Evolutionary conservation across 1,140 invertebrate genomes (phyloP).

Genomic region (Drosophila ananassae): DNA sequence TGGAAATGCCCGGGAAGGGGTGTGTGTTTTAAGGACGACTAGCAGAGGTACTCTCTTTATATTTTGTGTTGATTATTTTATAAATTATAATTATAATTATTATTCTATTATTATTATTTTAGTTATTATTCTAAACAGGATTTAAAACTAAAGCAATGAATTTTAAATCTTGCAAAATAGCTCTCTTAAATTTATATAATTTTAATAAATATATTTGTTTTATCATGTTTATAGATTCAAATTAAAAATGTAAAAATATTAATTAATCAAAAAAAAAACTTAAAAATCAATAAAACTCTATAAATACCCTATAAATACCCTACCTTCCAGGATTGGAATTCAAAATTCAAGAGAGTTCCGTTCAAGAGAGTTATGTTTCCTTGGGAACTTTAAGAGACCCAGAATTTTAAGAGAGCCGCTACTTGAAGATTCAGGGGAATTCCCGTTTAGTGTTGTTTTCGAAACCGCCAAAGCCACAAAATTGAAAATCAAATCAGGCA

Average conservation of each 20-base stretch:
- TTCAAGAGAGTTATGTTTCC: background rate
- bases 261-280: background rate
- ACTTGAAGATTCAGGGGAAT: background rate
- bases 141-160: no score
- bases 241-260: background rate
- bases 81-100: background rate
- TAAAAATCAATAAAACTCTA: background rate
- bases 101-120: no score
- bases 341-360: background rate
- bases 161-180: no score
- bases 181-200: background rate
- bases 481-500: conserved; percentile 35
- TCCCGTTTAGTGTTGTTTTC: conserved; percentile 6
- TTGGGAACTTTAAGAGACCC: background rate
- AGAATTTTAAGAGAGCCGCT: background rate
- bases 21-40: background rate
- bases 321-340: conserved; percentile 46
- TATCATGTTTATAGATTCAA: no score
- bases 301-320: background rate
- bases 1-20: conserved; percentile 39
- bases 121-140: no score
- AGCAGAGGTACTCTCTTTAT: conserved; percentile 9
- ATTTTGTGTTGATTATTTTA: background rate
- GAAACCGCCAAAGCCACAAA: conserved; percentile 29
- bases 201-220: background rate